Evolutionary conservation across 2,113 vertebrate species (phyloP), one percentile per base, ranked within the genome.

Genomic region (Apteryx mantelli): DNA sequence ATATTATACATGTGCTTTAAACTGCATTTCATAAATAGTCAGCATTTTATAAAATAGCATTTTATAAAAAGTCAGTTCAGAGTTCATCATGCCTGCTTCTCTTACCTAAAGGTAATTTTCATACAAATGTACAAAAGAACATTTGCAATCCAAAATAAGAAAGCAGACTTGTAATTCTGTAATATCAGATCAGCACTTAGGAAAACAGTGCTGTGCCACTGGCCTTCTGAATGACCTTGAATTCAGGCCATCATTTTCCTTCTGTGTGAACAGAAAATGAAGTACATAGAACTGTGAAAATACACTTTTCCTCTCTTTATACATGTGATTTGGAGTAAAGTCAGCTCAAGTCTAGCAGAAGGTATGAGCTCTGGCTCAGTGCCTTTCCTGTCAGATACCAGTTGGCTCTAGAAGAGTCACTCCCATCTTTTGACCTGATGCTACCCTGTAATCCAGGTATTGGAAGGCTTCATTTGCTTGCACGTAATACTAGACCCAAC

Each of bases 401-500:
- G 36, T 1, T 69, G 60, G 50, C 36, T 58, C 24, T 12, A 2
- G 19, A 95, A 78, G 14, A 24, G 24, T 65, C 26, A 65, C 28
- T 50, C 58, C 40, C 75, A 79, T 5, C 46, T 82, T 58, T 15
- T 76, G 40, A 52, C 26, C 42, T 81, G 34, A 34, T 19, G 53
- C 34, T 44, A 48, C 18, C 40, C 70, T 21, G 55, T 18, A 75
- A 68, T 36, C 15, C 60, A 70, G 15, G 26, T 34, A 36, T 15
- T 66, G n/a, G 52, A 91, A 66, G 82, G 75, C 32, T 85, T 64
- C 1, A 1, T 44, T 66, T 34, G 11, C 50, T 19, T 55, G 70
- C 61, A 82, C 0, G 0, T 21, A 82, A 69, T n/a, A 68, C n/a
- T 0, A 76, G 56, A 77, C 25, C 7, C 22, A 64, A 50, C 16